Conservation (phyloP, 1,140 invertebrate genomes). For the Drosophila chauvacae region DNA sequence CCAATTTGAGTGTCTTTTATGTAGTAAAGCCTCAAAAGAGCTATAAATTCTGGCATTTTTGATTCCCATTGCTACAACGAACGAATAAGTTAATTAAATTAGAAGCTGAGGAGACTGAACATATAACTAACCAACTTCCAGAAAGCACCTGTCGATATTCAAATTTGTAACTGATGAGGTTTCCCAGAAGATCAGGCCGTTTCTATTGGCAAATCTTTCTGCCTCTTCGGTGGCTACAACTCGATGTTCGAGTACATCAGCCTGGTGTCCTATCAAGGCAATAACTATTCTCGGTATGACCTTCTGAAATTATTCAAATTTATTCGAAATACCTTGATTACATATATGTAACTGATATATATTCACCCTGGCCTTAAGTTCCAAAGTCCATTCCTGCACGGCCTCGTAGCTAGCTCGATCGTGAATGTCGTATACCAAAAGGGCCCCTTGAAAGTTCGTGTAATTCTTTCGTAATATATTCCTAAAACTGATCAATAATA, state of each 20-base stretch:
- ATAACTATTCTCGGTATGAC: slow-evolving; percentile 20
- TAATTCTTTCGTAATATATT: slow-evolving; percentile 30
- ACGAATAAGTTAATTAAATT: background rate
- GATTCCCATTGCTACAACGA: slow-evolving; percentile 16
- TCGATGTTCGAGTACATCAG: slow-evolving; percentile 17
- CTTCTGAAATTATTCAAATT: background rate
- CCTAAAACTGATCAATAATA: slow-evolving; percentile 31
- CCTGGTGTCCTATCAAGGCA: slow-evolving; percentile 41
- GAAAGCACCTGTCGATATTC: slow-evolving; percentile 34
- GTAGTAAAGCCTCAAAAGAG: background rate
- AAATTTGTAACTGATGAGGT: slow-evolving; percentile 25
- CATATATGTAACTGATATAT: background rate
- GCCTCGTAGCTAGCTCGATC: slow-evolving; percentile 26
- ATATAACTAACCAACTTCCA: slow-evolving; percentile 30
- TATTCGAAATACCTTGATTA: too few relatives aligned
- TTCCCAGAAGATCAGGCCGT: slow-evolving; percentile 43
- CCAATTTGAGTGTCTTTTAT: slow-evolving; percentile 9
- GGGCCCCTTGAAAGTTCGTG: slow-evolving; percentile 10
- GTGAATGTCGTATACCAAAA: slow-evolving; percentile 58
- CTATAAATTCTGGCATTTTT: slow-evolving; percentile 3
- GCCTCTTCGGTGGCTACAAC: slow-evolving; percentile 27
- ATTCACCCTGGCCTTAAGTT: slow-evolving; percentile 24
- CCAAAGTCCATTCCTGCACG: slow-evolving; percentile 23
- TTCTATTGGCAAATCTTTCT: slow-evolving; percentile 8
- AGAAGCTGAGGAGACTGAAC: too few relatives aligned